Conservation (phyloP, 2,888 invertebrate species). For the Sinelater perroti region DNA sequence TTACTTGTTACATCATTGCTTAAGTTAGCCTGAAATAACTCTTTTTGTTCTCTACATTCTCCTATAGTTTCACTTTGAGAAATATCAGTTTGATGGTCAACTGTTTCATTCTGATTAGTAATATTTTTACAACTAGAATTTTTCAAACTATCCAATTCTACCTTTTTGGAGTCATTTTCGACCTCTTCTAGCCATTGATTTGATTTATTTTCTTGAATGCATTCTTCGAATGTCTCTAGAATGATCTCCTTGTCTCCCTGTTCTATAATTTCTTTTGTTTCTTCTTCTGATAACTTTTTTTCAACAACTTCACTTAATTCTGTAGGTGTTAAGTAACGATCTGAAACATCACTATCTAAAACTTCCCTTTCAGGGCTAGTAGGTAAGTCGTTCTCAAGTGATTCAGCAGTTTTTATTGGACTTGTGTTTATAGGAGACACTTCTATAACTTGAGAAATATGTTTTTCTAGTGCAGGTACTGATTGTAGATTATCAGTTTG, state of each 20-base stretch:
- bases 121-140: conserved; percentile 31
- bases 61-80: conserved; percentile 50
- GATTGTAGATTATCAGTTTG: conserved; percentile 52
- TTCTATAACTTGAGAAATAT: conserved; percentile 36
- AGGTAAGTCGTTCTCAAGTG: conserved; percentile 50
- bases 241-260: conserved; percentile 12
- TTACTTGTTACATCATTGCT: conserved; percentile 58
- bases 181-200: not conserved
- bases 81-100: conserved; percentile 54
- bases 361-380: conserved; percentile 67
- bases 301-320: conserved; percentile 64
- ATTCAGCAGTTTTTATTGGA: conserved; percentile 41
- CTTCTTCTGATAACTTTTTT: conserved; percentile 43
- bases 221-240: conserved; percentile 22
- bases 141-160: conserved; percentile 1
- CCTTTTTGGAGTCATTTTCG: conserved; percentile 1
- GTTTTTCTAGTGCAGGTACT: conserved; percentile 31
- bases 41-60: no score
- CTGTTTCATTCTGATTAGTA: conserved; percentile 31
- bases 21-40: conserved; percentile 47
- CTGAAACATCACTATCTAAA: conserved; percentile 73
- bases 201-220: conserved; percentile 11
- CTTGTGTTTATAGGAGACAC: conserved; percentile 27
- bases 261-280: conserved; percentile 6
- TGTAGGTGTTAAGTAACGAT: conserved; percentile 74